phyloP scores from a whole-genome alignment of 1,140 invertebrate species.

The Myzus persicae region DNA sequence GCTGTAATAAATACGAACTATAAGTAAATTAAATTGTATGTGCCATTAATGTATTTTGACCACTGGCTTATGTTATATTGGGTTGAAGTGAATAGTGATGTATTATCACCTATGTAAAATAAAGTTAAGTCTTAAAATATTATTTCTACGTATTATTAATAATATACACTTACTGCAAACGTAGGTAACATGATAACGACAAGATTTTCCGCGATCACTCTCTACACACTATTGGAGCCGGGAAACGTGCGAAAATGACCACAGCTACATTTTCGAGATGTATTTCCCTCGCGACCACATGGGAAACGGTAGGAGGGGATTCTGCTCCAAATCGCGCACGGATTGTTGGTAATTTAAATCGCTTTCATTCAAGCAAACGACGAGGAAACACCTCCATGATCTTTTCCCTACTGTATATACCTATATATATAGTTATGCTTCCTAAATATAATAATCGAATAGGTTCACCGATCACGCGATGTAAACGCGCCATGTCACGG shows the following conservation, averaged over 20 bases:
- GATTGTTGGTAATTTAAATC: conserved; percentile 23
- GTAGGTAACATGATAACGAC: conserved; percentile 22
- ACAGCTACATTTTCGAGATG: background rate
- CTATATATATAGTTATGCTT: background rate
- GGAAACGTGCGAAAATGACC: conserved; percentile 52
- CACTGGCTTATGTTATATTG: no score
- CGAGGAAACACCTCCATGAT: background rate
- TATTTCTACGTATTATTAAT: background rate
- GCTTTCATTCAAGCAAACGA: conserved; percentile 28
- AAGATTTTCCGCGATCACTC: conserved; percentile 22
- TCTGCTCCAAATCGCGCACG: background rate
- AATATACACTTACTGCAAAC: conserved; percentile 18
- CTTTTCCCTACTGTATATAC: background rate
- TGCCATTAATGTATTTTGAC: no score
- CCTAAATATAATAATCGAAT: background rate
- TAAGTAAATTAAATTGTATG: no score
- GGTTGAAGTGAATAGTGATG: no score
- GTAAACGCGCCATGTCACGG: background rate
- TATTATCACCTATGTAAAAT: no score
- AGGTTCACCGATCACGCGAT: background rate
- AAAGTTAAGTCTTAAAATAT: background rate
- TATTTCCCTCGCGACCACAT: conserved; percentile 23
- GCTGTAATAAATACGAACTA: no score
- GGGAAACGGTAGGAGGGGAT: background rate
- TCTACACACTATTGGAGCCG: background rate